These are phyloP conservation scores for Xestia sexstrigata DNA, from an alignment of 2,888 invertebrate genomes.

Conservation along the genomic window DNA sequence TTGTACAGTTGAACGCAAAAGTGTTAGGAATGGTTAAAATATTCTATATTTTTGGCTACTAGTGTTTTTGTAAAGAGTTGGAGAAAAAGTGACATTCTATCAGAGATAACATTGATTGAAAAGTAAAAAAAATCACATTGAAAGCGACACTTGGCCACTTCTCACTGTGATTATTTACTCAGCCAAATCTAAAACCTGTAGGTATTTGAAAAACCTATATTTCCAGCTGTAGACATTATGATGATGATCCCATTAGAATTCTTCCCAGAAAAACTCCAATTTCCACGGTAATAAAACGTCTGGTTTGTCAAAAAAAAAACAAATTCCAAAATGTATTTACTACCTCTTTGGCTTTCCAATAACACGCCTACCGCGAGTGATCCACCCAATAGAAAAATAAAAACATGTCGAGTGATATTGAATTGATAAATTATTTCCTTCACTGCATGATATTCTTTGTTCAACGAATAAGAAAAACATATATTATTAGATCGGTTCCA, in stretches of 20 bases:
- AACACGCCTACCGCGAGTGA: conserved; percentile 23
- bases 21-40: background rate
- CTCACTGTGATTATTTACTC: background rate
- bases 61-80: background rate
- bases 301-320: background rate
- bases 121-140: background rate
- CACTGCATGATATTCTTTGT: conserved; percentile 50
- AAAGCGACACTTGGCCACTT: background rate
- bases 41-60: background rate
- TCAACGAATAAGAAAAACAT: conserved; percentile 59
- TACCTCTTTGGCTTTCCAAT: conserved; percentile 1
- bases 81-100: background rate
- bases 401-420: conserved; percentile 38
- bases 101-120: background rate
- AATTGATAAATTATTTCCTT: conserved; percentile 47
- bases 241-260: background rate
- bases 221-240: background rate
- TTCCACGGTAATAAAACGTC: background rate
- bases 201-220: background rate
- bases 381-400: conserved; percentile 43
- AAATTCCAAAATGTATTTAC: background rate
- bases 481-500: conserved; percentile 47
- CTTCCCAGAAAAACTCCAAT: background rate
- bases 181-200: background rate
- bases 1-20: conserved; percentile 42